A percentile compares a stretch with the other conserved stretches of the same genome.
phyloP scores from a whole-genome alignment of 2,113 vertebrate species.

The Pachycephala philippinensis region DNA sequence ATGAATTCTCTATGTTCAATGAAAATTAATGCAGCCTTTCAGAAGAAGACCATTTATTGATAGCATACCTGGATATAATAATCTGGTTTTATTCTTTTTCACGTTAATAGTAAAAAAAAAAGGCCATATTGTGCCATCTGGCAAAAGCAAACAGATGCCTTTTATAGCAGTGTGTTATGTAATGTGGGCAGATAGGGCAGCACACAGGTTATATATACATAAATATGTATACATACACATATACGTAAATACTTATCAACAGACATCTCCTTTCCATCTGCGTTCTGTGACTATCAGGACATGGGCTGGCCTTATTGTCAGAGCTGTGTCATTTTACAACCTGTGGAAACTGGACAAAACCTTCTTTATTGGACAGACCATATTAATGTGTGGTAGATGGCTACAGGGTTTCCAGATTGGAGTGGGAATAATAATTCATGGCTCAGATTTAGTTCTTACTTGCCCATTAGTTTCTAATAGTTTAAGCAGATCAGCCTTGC shows the following conservation, averaged over 20 bases:
- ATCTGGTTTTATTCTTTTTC: conserved; percentile 1
- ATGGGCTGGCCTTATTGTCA: neutral
- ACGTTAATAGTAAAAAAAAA: neutral
- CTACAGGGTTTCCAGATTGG: neutral
- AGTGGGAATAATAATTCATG: neutral
- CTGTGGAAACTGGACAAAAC: neutral
- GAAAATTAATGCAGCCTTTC: conserved; percentile 34
- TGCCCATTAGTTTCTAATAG: neutral
- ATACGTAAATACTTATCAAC: neutral
- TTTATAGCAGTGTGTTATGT: neutral
- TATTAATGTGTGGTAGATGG: neutral
- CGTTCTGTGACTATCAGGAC: neutral
- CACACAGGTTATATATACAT: neutral
- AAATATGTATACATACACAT: neutral
- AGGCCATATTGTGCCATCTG: neutral
- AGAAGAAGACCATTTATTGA: conserved; percentile 1
- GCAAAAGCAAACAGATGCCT: neutral
- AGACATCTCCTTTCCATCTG: neutral
- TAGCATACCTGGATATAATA: neutral
- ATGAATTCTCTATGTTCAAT: conserved; percentile 16
- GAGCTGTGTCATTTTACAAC: neutral
- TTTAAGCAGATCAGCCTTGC: neutral
- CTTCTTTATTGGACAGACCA: neutral
- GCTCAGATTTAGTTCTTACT: neutral
- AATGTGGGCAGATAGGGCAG: neutral